Conservation (phyloP, 2,888 invertebrate species). For the Zygothrica quintamaculata region DNA sequence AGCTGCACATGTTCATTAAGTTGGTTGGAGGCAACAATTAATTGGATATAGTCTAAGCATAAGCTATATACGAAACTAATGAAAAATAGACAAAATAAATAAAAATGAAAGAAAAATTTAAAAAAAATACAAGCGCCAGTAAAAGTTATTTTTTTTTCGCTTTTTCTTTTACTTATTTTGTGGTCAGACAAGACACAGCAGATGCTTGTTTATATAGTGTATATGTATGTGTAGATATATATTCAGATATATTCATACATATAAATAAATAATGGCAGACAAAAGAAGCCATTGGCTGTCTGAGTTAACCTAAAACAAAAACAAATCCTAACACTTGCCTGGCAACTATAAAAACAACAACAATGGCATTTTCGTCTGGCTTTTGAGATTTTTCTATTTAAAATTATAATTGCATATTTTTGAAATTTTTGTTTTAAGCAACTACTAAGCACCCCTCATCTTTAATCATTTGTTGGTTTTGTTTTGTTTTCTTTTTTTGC, state of each 20-base stretch:
- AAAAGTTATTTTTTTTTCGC: constrained; percentile 15
- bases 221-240: constrained; percentile 31
- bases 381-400: constrained; percentile 37
- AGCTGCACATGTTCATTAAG: too few relatives aligned
- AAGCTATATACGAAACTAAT: constrained; percentile 14
- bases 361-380: constrained; percentile 36
- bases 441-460: constrained; percentile 24
- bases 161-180: constrained; percentile 21
- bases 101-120: neutral
- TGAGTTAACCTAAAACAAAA: constrained; percentile 20
- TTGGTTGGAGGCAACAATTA: too few relatives aligned
- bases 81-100: constrained; percentile 27
- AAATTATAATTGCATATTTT: constrained; percentile 75
- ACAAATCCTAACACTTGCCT: constrained; percentile 32
- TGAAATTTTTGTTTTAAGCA: constrained; percentile 50
- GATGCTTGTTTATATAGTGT: constrained; percentile 35
- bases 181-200: constrained; percentile 14
- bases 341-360: constrained; percentile 8
- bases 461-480: too few relatives aligned
- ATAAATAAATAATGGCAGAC: constrained; percentile 19
- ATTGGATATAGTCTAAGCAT: neutral
- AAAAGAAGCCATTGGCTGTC: constrained; percentile 52
- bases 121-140: constrained; percentile 7
- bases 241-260: neutral
- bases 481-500: constrained; percentile 25